These are phyloP conservation scores for Eurytoma adleriae DNA, from an alignment of 2,888 invertebrate genomes.

Conservation along the genomic window DNA sequence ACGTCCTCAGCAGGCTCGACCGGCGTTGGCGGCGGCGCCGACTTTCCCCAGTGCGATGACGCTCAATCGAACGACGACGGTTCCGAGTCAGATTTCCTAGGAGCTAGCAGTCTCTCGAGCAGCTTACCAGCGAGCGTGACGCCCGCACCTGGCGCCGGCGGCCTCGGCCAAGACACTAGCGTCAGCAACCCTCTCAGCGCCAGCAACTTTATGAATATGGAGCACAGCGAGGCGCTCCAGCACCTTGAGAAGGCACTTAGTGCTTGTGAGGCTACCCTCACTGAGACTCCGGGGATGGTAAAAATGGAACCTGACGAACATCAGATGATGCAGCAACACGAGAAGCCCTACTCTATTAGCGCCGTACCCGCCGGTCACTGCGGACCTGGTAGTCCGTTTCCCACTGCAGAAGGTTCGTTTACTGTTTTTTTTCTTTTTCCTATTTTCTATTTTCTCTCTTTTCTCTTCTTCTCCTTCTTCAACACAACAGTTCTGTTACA, in stretches of 20 bases:
- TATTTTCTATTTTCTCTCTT: neutral
- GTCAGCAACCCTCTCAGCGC: constrained; percentile 65
- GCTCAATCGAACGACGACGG: constrained; percentile 60
- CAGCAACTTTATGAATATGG: constrained; percentile 71
- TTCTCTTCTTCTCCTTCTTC: too few species aligned
- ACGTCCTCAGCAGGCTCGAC: constrained; percentile 61
- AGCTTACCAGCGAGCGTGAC: constrained; percentile 53
- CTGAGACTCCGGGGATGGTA: constrained; percentile 73
- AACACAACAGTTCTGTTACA: too few species aligned
- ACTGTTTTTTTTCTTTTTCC: neutral
- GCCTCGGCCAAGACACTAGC: constrained; percentile 42
- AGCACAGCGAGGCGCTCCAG: constrained; percentile 73
- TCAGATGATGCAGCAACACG: constrained; percentile 69
- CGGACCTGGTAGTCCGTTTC: constrained; percentile 72
- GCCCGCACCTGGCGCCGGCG: constrained; percentile 58
- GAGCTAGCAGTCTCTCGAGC: constrained; percentile 54
- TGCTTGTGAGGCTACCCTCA: constrained; percentile 73
- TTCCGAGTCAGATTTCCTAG: constrained; percentile 64
- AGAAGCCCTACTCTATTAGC: constrained; percentile 73
- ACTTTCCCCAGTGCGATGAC: constrained; percentile 52
- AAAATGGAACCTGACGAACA: constrained; percentile 75
- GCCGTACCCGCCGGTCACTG: constrained; percentile 71
- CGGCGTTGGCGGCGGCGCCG: constrained; percentile 55
- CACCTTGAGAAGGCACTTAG: constrained; percentile 73
- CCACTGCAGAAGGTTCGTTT: constrained; percentile 72